phyloP scores from a whole-genome alignment of 2,797 vertebrate species.

The Craterocephalus amniculus region DNA sequence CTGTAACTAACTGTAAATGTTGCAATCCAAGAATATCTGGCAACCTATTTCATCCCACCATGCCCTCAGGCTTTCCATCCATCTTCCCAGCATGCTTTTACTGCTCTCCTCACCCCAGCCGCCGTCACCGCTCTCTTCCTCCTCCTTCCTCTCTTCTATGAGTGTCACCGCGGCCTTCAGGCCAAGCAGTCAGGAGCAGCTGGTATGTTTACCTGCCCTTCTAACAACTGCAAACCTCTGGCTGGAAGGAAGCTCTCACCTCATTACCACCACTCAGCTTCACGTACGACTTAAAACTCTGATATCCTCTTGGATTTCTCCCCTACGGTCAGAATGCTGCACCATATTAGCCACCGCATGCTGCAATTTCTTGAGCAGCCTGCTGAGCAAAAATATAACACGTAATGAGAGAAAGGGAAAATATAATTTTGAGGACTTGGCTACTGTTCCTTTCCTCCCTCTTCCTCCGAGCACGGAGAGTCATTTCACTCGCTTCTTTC shows the following conservation, averaged over 20 bases:
- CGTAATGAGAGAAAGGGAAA: slow-evolving; percentile 44
- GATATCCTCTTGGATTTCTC: slow-evolving; percentile 50
- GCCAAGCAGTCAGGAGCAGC: slow-evolving; percentile 67
- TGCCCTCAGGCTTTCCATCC: slow-evolving; percentile 57
- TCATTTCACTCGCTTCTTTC: slow-evolving; percentile 43
- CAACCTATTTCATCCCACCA: slow-evolving; percentile 48
- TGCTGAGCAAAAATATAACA: slow-evolving; percentile 47
- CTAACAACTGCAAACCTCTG: slow-evolving; percentile 74
- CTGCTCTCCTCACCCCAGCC: neutral
- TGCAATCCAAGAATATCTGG: slow-evolving; percentile 50
- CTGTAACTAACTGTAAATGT: slow-evolving; percentile 46
- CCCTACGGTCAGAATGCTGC: slow-evolving; percentile 49
- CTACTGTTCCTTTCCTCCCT: slow-evolving; percentile 26
- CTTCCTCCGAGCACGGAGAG: slow-evolving; percentile 41
- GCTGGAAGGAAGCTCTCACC: slow-evolving; percentile 72
- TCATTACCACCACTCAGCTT: slow-evolving; percentile 74
- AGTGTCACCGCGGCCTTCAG: slow-evolving; percentile 68
- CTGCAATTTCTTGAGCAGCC: slow-evolving; percentile 50
- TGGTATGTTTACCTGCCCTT: slow-evolving; percentile 75
- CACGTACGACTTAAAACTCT: slow-evolving; percentile 51
- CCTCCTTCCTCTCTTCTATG: slow-evolving; percentile 26
- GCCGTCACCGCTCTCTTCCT: neutral
- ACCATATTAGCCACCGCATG: slow-evolving; percentile 29
- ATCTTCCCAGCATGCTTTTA: slow-evolving; percentile 65
- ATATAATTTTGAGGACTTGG: slow-evolving; percentile 41